phyloP scores from a whole-genome alignment of 2,888 invertebrate genomes.

The Latrodectus elegans region DNA sequence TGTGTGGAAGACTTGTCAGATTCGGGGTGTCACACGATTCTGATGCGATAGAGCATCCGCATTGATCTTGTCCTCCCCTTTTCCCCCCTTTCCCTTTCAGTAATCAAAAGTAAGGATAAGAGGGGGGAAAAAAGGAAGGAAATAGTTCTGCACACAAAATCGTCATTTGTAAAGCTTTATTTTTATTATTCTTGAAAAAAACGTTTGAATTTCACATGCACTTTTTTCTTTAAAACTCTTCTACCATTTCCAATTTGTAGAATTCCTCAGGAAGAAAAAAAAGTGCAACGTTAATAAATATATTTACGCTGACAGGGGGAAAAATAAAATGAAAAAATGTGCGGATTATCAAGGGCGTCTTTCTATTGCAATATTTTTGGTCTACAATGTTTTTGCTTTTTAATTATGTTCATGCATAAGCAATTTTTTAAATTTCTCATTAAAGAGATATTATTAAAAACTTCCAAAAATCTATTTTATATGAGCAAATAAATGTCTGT shows the following conservation, averaged over 20 bases:
- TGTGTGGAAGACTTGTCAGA: slow-evolving; percentile 55
- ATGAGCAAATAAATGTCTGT: too few relatives aligned
- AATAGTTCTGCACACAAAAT: neutral
- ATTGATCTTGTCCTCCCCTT: neutral
- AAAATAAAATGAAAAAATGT: too few relatives aligned
- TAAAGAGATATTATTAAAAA: too few relatives aligned
- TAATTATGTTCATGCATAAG: too few relatives aligned
- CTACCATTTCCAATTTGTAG: neutral
- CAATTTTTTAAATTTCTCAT: too few relatives aligned
- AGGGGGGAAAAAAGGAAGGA: neutral
- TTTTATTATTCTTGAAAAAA: neutral
- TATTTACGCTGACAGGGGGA: too few relatives aligned
- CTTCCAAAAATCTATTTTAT: too few relatives aligned
- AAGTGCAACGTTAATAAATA: neutral
- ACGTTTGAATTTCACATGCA: neutral
- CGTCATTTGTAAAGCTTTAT: neutral
- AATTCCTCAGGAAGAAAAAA: neutral
- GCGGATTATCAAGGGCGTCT: too few relatives aligned
- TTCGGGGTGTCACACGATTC: slow-evolving; percentile 52
- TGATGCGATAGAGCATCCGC: slow-evolving; percentile 54
- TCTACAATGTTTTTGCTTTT: too few relatives aligned
- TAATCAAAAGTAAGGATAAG: neutral
- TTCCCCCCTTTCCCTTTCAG: neutral
- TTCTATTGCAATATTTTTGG: too few relatives aligned
- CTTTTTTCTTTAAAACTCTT: neutral